A percentile compares a stretch with the other conserved stretches of the same genome.
Evolutionary conservation across 2,113 vertebrate genomes (phyloP).

Genomic region (Perca flavescens): DNA sequence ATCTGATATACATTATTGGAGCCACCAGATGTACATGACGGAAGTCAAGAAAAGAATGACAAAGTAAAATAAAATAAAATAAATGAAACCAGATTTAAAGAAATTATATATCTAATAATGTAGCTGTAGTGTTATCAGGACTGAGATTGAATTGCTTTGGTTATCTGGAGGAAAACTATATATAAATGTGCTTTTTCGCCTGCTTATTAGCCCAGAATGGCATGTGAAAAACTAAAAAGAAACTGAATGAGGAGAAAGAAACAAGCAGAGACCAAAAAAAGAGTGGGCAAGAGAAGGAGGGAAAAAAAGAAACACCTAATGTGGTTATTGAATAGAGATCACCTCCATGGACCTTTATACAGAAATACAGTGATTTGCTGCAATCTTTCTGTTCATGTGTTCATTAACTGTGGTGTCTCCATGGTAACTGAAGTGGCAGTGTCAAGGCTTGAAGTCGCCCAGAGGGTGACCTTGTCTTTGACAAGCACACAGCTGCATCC

Average conservation of each 20-base stretch:
- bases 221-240: not conserved
- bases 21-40: not conserved
- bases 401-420: conserved; percentile 63
- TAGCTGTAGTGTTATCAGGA: conserved; percentile 11
- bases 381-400: conserved; percentile 40
- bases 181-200: not conserved
- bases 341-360: conserved; percentile 27
- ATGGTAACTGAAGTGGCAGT: conserved; percentile 62
- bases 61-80: not conserved
- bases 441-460: conserved; percentile 44
- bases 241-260: not conserved
- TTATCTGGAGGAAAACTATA: not conserved
- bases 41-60: not conserved
- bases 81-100: not conserved
- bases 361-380: conserved; percentile 31
- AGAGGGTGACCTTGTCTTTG: conserved; percentile 68
- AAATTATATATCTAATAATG: not conserved
- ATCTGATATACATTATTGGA: not conserved
- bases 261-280: not conserved
- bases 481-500: conserved; percentile 63
- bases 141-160: not conserved
- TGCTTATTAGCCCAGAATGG: conserved; percentile 6
- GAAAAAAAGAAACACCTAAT: conserved; percentile 4
- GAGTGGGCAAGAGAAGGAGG: not conserved
- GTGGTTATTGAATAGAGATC: conserved; percentile 19